Base-by-base conservation (phyloP, 2,113 vertebrate genomes). In the Forbesichthys papilliferus region DNA sequence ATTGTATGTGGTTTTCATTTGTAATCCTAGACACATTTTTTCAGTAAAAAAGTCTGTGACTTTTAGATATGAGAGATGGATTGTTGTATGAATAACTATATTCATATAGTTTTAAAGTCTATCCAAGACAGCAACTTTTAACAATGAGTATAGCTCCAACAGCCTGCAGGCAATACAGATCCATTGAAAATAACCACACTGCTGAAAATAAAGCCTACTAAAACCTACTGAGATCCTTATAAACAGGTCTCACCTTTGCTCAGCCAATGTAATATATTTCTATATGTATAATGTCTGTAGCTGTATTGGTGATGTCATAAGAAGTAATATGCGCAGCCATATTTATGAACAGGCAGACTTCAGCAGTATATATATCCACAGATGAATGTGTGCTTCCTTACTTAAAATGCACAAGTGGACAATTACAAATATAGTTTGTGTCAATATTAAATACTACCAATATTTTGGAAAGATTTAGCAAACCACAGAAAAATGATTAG, bases 1-100 rank as follows among this genome's bases (percentile, higher is more conserved):
- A 96, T 95, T 93, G 89, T 88, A 93, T 94, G 91, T 92, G 93
- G 89, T 95, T 96, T 96, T 95, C 94, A 98, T 97, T 97, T 96
- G 92, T 96, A 97, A 96, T 93, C 90, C 92, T 88, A 93, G 94
- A 94, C 94, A 95, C 87, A 90, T 94, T 95, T 94, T 95, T 98
- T 95, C 94, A 93, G 91, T 95, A 95, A 95, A 92, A 92, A 90
- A 87, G 87, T 93, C 92, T 96, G 93, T 90, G 93, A 92, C 93
- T 93, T 92, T 94, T 95, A 95, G 95, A 95, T 95, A 94, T 92
- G 94, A 95, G 94, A 95, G 94, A 94, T 92, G 88, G 79, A 95
- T 96, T 92, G 93, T 92, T 93, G 90, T 91, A 81, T 90, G 90
- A 93, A 91, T 92, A 94, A 88, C 90, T 94, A 92, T 92, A 87